Evolutionary conservation across 2,113 vertebrate species (phyloP).

Genomic region (Scartelaos histophorus): DNA sequence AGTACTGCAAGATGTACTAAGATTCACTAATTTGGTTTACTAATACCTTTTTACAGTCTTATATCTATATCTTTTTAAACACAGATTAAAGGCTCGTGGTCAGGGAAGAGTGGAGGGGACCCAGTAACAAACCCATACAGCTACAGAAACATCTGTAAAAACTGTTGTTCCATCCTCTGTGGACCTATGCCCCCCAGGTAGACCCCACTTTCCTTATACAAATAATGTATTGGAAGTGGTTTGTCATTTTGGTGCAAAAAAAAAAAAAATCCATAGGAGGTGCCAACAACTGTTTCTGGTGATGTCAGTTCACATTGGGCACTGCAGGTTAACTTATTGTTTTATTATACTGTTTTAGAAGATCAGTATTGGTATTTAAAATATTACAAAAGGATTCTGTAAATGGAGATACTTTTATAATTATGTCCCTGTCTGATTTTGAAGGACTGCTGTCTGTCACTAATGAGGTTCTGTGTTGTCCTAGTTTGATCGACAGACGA

Average conservation of each 20-base stretch:
- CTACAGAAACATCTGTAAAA: constrained; percentile 87
- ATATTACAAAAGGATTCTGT: no score
- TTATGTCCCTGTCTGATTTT: background rate
- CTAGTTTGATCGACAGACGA: constrained; percentile 92
- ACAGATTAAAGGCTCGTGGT: constrained; percentile 97
- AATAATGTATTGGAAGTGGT: background rate
- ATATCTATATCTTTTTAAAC: no score
- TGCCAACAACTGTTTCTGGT: no score
- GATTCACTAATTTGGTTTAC: background rate
- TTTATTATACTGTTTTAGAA: no score
- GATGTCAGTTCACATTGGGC: no score
- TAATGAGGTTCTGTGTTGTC: constrained; percentile 33
- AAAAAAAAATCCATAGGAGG: no score
- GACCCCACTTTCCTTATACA: background rate
- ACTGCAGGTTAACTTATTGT: no score
- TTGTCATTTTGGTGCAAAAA: no score
- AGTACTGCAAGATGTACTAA: constrained; percentile 66
- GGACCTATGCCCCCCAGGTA: constrained; percentile 93
- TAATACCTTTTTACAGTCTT: no score
- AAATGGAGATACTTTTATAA: no score
- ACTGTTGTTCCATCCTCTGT: constrained; percentile 93
- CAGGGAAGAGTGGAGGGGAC: constrained; percentile 87
- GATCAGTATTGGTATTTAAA: no score
- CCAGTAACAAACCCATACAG: constrained; percentile 90
- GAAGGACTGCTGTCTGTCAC: background rate